Base-by-base conservation (phyloP, 2,113 vertebrate genomes). In the Nerophis ophidion region DNA sequence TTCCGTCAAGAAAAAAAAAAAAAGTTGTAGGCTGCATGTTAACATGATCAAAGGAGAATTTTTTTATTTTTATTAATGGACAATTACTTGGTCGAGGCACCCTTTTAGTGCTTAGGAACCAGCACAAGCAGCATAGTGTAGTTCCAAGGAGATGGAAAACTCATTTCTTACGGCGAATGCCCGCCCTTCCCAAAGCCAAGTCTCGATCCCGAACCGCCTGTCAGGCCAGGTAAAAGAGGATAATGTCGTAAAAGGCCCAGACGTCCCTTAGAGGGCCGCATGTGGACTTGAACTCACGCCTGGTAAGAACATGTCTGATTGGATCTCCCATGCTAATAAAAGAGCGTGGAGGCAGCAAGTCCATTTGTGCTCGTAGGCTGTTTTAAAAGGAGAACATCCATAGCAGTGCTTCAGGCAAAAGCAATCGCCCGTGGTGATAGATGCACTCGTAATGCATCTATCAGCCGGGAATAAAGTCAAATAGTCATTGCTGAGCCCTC, bases 341-440 rank as follows among this genome's bases (percentile, higher is more conserved):
- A 56, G 36, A 56, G n/a, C n/a, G 10, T 2, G 15, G 38, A 56
- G 54, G 38, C 54, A 44, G 38, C 38, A 19, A 56, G 54, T 56
- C 54, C 42, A 56, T 56, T 44, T 56, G 54, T 13, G 36, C 36
- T 56, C 13, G 42, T 42, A n/a, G 54, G 36, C 54, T 17, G 54
- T 56, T 44, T 42, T 17, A 42, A 17, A 56, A 56, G 54, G 54
- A 56, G 54, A 42, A n/a, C 40, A 56, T 44, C n/a, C 54, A 36
- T 19, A 19, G 16, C 54, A 8, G 38, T 11, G 16, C 54, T 44
- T 11, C 54, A 44, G 54, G 54, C 54, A 42, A 56, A 56, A 13
- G n/a, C 38, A 4, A 42, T 42, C 16, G 54, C 54, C 38, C 19
- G 36, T 16, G 54, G 54, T 16, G 9, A 42, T 56, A 13, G 16